These are phyloP conservation scores for Forbesichthys papilliferus DNA, from an alignment of 2,113 vertebrate species.

Conservation along the genomic window DNA sequence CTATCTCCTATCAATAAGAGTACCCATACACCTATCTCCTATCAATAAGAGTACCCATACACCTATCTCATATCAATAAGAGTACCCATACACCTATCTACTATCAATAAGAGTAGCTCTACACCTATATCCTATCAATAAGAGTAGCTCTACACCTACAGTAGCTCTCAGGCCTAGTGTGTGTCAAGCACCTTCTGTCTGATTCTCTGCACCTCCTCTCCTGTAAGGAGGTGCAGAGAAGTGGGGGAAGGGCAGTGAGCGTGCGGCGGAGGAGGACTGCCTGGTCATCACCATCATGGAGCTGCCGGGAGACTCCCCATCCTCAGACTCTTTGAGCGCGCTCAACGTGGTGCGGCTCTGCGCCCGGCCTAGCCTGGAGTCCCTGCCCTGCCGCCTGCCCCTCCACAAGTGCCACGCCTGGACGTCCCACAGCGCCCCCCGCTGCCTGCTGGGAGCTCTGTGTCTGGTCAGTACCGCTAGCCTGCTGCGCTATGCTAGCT, in stretches of 20 bases:
- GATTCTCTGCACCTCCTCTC: background rate
- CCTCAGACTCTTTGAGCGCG: constrained; percentile 76
- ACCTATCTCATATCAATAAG: too few relatives aligned
- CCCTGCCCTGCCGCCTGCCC: constrained; percentile 74
- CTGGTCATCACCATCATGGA: constrained; percentile 89
- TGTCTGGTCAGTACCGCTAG: constrained; percentile 74
- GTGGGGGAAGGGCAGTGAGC: constrained; percentile 7
- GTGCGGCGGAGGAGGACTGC: constrained; percentile 68
- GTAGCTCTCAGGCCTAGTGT: background rate
- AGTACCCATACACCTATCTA: too few relatives aligned
- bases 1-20: too few relatives aligned
- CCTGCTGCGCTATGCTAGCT: too few relatives aligned
- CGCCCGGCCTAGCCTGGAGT: constrained; percentile 74
- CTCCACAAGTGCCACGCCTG: constrained; percentile 77
- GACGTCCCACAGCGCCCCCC: constrained; percentile 75
- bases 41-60: too few relatives aligned
- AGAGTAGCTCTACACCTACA: background rate
- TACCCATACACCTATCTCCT: too few relatives aligned
- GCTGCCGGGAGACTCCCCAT: constrained; percentile 75
- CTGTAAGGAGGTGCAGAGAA: constrained; percentile 9
- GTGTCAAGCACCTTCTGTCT: background rate
- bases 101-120: too few relatives aligned
- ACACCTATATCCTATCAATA: too few relatives aligned
- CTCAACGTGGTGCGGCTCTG: constrained; percentile 82
- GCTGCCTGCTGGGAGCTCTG: constrained; percentile 82